Evolutionary conservation across 2,888 invertebrate species (phyloP), one percentile per base, ranked within the genome.

Genomic region (Punctoribates punctum): DNA sequence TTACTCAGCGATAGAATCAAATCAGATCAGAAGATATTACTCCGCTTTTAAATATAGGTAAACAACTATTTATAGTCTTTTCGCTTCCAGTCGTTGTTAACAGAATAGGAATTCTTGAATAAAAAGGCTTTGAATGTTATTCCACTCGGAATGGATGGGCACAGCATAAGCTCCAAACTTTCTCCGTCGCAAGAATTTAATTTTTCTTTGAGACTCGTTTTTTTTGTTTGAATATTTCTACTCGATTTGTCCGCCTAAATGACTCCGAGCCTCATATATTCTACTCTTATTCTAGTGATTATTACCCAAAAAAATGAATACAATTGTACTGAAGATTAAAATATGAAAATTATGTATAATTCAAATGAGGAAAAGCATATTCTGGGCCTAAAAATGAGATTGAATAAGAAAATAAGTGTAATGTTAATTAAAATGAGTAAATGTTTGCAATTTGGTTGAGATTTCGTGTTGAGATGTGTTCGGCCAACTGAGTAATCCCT

Each of bases 371-470:
- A 11, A n/a, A 1, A 42, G 8, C 42, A 42, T 42, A 42, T 42
- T 42, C 13, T 42, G 42, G 42, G 42, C 42, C 42, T 51, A 20
- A 51, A n/a, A 51, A 51, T 51, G 34, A 2, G 9, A 62, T 62
- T 62, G n/a, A 62, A 62, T 62, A 13, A 29, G 6, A n/a, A 62
- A 62, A 27, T 27, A 13, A 29, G 62, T 34, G 17, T 62, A 34
- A 62, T 34, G 1, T 62, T 62, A 62, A 62, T 62, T 62, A 62
- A 62, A 62, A 20, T 42, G 42, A 42, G 20, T 65, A 65, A 42
- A 70, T 70, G 70, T 70, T 70, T 70, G n/a, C 46, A 70, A 70
- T 70, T 70, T 70, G 70, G 38, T 9, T 70, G 70, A 70, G 70
- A 70, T 70, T 23, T 67, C 15, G 23, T 70, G 23, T 70, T 38